phyloP scores from a whole-genome alignment of 2,113 vertebrate species.

The Gyps fulvus region DNA sequence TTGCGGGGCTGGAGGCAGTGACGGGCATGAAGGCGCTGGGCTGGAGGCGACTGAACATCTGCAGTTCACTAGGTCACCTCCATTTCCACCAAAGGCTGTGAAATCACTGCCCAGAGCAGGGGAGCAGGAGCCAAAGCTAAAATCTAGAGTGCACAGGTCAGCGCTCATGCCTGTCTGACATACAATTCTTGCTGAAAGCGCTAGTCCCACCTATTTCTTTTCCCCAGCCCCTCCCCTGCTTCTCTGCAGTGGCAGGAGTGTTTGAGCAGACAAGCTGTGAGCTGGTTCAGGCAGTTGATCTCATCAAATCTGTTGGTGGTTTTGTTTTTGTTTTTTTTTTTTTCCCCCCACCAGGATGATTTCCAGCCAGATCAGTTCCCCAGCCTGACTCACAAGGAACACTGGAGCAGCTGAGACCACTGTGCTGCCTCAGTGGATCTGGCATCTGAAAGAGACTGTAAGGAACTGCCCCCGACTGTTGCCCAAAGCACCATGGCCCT shows the following conservation, averaged over 20 bases:
- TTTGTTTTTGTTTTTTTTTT: too few species aligned
- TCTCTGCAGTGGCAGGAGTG: neutral
- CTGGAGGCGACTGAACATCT: neutral
- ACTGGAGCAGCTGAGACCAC: neutral
- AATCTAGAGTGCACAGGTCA: neutral
- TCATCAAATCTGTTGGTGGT: neutral
- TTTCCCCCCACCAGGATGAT: neutral
- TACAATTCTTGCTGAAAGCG: rapidly evolving
- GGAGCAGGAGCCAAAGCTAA: neutral
- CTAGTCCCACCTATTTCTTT: neutral
- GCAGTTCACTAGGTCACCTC: neutral
- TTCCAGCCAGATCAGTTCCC: neutral
- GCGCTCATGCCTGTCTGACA: neutral
- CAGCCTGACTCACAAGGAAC: neutral
- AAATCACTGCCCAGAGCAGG: neutral
- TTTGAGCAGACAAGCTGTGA: neutral
- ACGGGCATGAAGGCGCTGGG: neutral
- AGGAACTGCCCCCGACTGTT: neutral
- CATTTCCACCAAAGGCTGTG: neutral
- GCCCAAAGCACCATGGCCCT: neutral
- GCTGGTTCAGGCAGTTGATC: neutral
- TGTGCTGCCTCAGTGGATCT: neutral
- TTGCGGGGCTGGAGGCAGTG: neutral
- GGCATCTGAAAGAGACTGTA: neutral
- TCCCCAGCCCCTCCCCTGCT: neutral